Conservation (phyloP, 2,888 invertebrate genomes). For the Sarcophaga rosellei region DNA sequence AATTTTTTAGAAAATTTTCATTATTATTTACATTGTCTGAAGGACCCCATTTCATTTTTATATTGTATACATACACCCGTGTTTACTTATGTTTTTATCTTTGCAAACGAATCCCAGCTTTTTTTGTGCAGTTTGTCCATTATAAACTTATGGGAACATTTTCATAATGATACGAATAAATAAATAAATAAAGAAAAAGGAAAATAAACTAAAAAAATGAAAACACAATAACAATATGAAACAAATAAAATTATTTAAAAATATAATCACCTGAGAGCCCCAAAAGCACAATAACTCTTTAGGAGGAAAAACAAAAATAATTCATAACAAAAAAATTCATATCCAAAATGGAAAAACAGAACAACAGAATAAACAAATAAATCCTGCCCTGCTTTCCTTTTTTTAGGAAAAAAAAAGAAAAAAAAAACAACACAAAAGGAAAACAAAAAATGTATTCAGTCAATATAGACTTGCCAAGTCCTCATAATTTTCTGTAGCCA, state of each 20-base stretch:
- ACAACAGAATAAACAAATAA: slow-evolving; percentile 44
- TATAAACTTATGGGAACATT: slow-evolving; percentile 47
- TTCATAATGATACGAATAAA: slow-evolving; percentile 40
- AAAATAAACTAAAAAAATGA: slow-evolving; percentile 22
- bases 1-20: background rate
- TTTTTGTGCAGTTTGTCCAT: too few species aligned
- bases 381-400: slow-evolving; percentile 26
- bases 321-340: slow-evolving; percentile 1
- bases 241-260: slow-evolving; percentile 24
- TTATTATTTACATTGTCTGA: background rate
- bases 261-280: slow-evolving; percentile 54
- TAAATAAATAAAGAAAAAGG: background rate
- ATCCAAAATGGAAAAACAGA: background rate
- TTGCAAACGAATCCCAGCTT: background rate
- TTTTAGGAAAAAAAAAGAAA: background rate
- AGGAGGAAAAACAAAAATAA: background rate
- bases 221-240: slow-evolving; percentile 7
- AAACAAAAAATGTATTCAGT: slow-evolving; percentile 41
- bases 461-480: slow-evolving; percentile 35
- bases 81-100: background rate
- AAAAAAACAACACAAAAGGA: background rate
- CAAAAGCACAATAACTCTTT: slow-evolving; percentile 58
- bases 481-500: slow-evolving; percentile 39
- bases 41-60: background rate
- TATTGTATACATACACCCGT: background rate